Percentiles rank a stretch among this genome's conserved stretches.
phyloP scores from a whole-genome alignment of 2,113 vertebrate species.

The Labrus mixtus region DNA sequence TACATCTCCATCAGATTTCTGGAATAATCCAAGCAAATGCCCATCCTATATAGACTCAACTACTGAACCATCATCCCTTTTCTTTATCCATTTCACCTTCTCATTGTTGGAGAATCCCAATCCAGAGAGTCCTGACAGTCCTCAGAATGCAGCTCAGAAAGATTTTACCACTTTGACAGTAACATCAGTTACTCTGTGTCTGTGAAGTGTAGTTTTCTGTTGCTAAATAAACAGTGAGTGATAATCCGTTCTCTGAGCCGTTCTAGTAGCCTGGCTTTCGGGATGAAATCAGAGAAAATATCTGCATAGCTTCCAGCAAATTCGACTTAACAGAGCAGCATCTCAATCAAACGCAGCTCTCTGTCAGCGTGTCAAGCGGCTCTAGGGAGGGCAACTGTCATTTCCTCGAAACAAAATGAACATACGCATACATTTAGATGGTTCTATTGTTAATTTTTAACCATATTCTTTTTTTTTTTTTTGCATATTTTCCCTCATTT shows the following conservation, averaged over 20 bases:
- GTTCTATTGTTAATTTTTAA: no score
- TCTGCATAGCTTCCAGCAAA: not conserved
- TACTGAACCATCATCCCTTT: constrained; percentile 6
- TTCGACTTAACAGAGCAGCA: not conserved
- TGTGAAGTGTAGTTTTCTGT: constrained; percentile 4
- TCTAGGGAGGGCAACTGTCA: not conserved
- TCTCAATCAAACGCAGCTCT: not conserved
- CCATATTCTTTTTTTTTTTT: no score
- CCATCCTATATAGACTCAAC: constrained; percentile 18
- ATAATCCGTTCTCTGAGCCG: not conserved
- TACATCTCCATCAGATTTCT: constrained; percentile 36
- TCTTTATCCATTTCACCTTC: not conserved
- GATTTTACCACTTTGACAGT: not conserved
- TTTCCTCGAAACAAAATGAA: no score
- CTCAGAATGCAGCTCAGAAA: constrained; percentile 16
- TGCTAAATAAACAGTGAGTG: constrained; percentile 3
- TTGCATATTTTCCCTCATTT: no score
- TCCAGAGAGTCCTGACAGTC: constrained; percentile 21
- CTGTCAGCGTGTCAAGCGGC: not conserved
- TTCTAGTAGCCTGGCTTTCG: not conserved
- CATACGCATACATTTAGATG: no score
- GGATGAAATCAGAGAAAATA: not conserved
- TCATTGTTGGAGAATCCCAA: constrained; percentile 41
- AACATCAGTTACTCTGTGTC: not conserved
- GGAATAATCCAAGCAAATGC: constrained; percentile 49